Percentiles rank a stretch among this genome's conserved stretches.
These are phyloP conservation scores for Phocides pigmalion DNA, from an alignment of 1,140 invertebrate genomes.

Conservation along the genomic window DNA sequence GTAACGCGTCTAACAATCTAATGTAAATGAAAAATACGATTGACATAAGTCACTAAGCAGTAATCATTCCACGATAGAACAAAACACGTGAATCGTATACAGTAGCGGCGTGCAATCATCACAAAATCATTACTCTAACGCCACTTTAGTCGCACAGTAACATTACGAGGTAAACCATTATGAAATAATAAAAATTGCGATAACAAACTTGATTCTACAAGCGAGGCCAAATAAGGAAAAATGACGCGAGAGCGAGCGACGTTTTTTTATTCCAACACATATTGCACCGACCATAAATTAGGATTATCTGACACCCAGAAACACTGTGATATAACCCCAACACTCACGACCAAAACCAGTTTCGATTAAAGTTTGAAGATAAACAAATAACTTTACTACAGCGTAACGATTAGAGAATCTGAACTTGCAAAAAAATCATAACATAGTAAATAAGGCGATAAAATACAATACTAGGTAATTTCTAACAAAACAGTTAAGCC, in stretches of 20 bases:
- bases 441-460: no score
- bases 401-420: no score
- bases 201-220: slow-evolving; percentile 29
- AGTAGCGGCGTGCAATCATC: slow-evolving; percentile 17
- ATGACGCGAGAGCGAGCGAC: slow-evolving; percentile 16
- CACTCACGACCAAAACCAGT: slow-evolving; percentile 20
- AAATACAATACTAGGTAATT: no score
- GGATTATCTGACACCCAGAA: slow-evolving; percentile 36
- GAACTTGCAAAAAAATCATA: no score
- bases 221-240: slow-evolving; percentile 31
- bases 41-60: slow-evolving; percentile 10
- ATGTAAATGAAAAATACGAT: not conserved
- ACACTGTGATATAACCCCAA: slow-evolving; percentile 24
- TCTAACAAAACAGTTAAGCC: no score
- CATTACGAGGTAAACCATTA: slow-evolving; percentile 29
- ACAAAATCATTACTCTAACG: slow-evolving; percentile 24
- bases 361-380: not conserved
- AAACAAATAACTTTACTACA: not conserved
- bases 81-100: slow-evolving; percentile 14
- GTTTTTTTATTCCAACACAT: slow-evolving; percentile 12
- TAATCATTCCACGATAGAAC: not conserved
- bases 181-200: slow-evolving; percentile 34
- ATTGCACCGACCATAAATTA: slow-evolving; percentile 35
- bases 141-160: slow-evolving; percentile 20
- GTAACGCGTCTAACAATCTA: not conserved